Percentiles rank a stretch among this genome's conserved stretches.
These are phyloP conservation scores for Mesochorus sp. DNA, from an alignment of 2,888 invertebrate genomes.

Conservation along the genomic window DNA sequence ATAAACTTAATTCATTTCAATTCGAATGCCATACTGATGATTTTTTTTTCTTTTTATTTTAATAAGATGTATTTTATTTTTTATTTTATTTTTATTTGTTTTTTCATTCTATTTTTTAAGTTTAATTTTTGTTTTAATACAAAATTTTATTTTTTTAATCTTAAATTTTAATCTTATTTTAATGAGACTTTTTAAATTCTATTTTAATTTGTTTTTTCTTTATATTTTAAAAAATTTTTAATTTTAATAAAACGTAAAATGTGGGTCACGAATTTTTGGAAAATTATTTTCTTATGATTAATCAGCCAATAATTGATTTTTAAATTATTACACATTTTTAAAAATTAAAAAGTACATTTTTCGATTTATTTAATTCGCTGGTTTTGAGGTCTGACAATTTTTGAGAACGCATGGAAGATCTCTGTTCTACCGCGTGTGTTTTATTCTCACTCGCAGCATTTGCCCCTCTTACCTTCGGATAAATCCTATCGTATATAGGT, in stretches of 20 bases:
- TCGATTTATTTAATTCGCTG: too few species aligned
- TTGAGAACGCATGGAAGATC: too few species aligned
- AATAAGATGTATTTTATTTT: background rate
- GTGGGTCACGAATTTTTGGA: too few species aligned
- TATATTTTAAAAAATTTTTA: too few species aligned
- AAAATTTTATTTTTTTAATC: background rate
- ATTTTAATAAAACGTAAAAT: too few species aligned
- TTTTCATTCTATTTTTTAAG: background rate
- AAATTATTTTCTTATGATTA: too few species aligned
- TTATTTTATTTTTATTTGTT: background rate
- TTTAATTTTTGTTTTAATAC: background rate
- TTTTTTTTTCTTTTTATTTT: background rate
- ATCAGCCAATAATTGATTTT: too few species aligned
- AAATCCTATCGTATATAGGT: conserved; percentile 30
- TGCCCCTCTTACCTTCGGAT: conserved; percentile 41
- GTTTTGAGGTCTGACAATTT: too few species aligned
- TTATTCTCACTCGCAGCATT: conserved; percentile 40
- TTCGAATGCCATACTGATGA: background rate
- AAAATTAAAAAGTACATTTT: too few species aligned
- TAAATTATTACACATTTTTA: too few species aligned
- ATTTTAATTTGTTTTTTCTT: background rate
- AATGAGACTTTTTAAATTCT: background rate
- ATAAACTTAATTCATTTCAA: conserved; percentile 1
- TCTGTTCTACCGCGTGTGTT: too few species aligned
- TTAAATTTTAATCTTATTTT: background rate